These are phyloP conservation scores for Drosophila elegans DNA, from an alignment of 1,140 invertebrate species.

Conservation along the genomic window DNA sequence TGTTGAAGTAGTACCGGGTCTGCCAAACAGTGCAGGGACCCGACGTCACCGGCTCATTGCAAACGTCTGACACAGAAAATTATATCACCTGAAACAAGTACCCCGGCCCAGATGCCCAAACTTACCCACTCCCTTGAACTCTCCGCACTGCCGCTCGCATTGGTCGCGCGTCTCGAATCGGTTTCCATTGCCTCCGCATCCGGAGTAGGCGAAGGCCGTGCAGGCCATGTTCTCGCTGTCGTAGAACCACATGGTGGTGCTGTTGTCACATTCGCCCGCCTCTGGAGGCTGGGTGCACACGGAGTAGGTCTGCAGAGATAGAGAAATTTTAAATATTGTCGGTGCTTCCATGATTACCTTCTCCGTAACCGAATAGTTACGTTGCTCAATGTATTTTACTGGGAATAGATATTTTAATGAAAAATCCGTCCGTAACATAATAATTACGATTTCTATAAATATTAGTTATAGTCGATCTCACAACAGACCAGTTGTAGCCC, in stretches of 20 bases:
- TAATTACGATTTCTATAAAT: too few relatives aligned
- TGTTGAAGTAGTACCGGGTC: conserved; percentile 89
- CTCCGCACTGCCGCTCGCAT: conserved; percentile 92
- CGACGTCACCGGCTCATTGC: conserved; percentile 86
- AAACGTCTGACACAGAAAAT: conserved; percentile 86
- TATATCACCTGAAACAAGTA: conserved; percentile 30
- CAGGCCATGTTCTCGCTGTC: conserved; percentile 87
- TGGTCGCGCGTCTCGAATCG: conserved; percentile 92
- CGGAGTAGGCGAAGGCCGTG: conserved; percentile 91
- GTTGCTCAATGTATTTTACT: too few relatives aligned
- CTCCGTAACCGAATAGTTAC: too few relatives aligned
- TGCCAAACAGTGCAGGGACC: conserved; percentile 89
- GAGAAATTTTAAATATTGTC: too few relatives aligned
- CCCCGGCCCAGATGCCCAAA: conserved; percentile 10
- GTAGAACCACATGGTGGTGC: conserved; percentile 91
- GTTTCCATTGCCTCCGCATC: conserved; percentile 94
- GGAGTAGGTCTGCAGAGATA: conserved; percentile 48
- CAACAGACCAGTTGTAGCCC: too few relatives aligned
- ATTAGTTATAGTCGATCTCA: too few relatives aligned
- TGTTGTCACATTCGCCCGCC: conserved; percentile 89
- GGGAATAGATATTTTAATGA: too few relatives aligned
- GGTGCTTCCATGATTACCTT: too few relatives aligned
- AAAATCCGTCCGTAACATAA: too few relatives aligned
- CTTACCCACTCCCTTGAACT: conserved; percentile 90
- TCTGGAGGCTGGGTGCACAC: conserved; percentile 88